Evolutionary conservation across 2,888 invertebrate species (phyloP).

Genomic region (Cephus pulcher): DNA sequence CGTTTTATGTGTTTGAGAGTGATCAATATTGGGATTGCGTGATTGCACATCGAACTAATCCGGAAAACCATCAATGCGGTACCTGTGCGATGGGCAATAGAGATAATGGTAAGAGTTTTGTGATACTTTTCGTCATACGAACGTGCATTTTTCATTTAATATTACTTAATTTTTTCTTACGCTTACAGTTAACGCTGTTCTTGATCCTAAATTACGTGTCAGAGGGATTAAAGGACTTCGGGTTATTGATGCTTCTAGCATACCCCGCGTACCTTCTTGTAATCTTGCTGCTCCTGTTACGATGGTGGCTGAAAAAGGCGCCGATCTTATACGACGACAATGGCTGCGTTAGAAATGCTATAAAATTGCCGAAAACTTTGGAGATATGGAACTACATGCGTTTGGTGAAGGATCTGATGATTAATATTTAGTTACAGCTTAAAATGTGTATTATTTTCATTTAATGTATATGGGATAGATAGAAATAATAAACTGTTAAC

Average conservation of each 20-base stretch:
- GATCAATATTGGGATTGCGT: constrained; percentile 14
- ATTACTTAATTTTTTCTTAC: neutral
- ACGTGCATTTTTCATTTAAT: neutral
- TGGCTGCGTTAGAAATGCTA: neutral
- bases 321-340: neutral
- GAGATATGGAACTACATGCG: neutral
- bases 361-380: neutral
- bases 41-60: constrained; percentile 8
- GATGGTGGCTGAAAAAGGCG: neutral
- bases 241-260: neutral
- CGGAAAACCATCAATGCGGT: constrained; percentile 7
- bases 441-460: neutral
- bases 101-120: neutral
- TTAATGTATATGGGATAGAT: neutral
- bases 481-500: too few relatives aligned
- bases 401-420: neutral
- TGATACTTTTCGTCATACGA: neutral
- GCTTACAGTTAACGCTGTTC: neutral
- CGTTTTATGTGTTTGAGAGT: neutral
- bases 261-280: neutral
- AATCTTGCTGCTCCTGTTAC: neutral
- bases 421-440: neutral
- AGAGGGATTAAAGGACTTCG: neutral
- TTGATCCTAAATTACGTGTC: neutral
- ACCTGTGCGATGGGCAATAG: constrained; percentile 10